A percentile compares a stretch with the other conserved stretches of the same genome.
phyloP scores from a whole-genome alignment of 2,797 vertebrate genomes.

The Mallotus villosus region DNA sequence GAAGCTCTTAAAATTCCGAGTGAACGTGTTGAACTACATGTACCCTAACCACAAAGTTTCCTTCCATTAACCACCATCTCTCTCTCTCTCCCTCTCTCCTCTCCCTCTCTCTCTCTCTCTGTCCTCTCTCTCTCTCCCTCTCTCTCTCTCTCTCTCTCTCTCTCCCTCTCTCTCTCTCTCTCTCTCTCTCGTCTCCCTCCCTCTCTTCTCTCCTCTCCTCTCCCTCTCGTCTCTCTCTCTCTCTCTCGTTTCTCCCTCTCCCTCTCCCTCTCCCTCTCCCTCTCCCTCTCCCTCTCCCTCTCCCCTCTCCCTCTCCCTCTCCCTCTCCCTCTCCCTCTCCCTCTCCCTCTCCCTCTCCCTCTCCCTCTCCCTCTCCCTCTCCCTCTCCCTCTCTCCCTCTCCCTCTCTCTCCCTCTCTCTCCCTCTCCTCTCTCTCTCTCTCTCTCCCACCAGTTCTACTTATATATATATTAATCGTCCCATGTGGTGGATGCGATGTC shows the following conservation, averaged over 20 bases:
- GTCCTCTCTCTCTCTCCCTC: constrained; percentile 25
- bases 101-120: constrained; percentile 30
- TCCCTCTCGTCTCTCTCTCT: too few relatives aligned
- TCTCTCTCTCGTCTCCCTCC: not conserved
- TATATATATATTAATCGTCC: constrained; percentile 72
- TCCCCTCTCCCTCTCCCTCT: too few relatives aligned
- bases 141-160: constrained; percentile 32
- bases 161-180: too few relatives aligned
- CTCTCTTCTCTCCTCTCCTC: constrained; percentile 20
- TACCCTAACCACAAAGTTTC: constrained; percentile 66
- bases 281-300: too few relatives aligned
- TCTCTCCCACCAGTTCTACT: constrained; percentile 61
- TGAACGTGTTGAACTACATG: constrained; percentile 34
- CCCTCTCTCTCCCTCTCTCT: constrained; percentile 30
- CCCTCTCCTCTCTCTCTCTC: constrained; percentile 18
- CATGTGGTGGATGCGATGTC: constrained; percentile 69
- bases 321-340: too few relatives aligned
- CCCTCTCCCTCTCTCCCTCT: not conserved
- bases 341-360: constrained; percentile 33
- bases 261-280: not conserved
- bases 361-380: constrained; percentile 35
- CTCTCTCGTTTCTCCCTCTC: constrained; percentile 23
- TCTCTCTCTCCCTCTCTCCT: constrained; percentile 17
- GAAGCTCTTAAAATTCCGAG: constrained; percentile 24
- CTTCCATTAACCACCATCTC: constrained; percentile 48